phyloP scores from a whole-genome alignment of 2,888 invertebrate genomes.

The Mythimna albipuncta region DNA sequence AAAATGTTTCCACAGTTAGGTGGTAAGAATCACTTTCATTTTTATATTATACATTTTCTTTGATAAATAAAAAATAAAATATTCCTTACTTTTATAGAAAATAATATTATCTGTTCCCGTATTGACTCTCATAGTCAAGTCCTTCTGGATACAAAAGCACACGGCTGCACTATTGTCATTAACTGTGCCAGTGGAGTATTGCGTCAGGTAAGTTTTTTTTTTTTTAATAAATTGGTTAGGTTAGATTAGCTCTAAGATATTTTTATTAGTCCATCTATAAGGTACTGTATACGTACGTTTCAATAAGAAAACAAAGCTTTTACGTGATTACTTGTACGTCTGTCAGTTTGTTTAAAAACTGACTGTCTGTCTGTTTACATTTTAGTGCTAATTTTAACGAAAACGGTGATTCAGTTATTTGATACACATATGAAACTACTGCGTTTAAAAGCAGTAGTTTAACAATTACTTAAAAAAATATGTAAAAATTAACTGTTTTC shows the following conservation, averaged over 20 bases:
- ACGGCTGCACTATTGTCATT: conserved; percentile 63
- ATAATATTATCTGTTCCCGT: conserved; percentile 59
- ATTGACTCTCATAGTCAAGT: conserved; percentile 49
- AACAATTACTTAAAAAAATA: no score
- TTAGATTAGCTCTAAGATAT: no score
- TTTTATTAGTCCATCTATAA: no score
- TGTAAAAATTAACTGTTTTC: neutral
- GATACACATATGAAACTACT: no score
- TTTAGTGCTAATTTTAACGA: no score
- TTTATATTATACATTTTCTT: no score
- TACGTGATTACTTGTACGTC: no score
- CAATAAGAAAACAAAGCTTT: no score
- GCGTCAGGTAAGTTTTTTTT: conserved; percentile 64
- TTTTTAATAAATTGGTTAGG: neutral
- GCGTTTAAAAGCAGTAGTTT: no score
- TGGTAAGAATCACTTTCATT: conserved; percentile 62
- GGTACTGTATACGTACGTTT: no score
- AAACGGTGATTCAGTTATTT: neutral
- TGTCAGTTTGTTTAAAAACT: no score
- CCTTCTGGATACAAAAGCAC: conserved; percentile 34
- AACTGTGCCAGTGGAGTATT: conserved; percentile 66
- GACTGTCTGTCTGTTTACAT: no score
- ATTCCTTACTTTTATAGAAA: conserved; percentile 50
- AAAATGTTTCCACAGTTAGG: conserved; percentile 72
- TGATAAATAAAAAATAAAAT: neutral